Conservation (phyloP, 2,113 vertebrate species). For the Pitta sordida region DNA sequence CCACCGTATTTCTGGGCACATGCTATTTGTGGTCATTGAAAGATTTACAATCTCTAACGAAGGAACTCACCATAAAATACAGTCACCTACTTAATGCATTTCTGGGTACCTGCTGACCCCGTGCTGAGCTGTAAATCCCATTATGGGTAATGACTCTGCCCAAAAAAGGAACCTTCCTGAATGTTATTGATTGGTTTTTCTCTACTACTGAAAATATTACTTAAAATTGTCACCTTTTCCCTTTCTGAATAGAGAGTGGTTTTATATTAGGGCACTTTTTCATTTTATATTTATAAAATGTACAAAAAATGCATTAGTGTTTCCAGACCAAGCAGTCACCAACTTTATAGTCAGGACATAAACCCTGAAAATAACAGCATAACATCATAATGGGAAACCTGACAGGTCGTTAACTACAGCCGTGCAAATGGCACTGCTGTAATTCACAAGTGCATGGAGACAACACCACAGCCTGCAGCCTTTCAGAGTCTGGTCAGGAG, state of each 20-base stretch:
- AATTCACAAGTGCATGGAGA: neutral
- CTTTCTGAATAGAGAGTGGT: neutral
- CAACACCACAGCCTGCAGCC: neutral
- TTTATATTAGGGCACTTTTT: neutral
- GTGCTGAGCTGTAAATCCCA: neutral
- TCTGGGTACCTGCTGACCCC: neutral
- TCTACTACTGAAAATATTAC: neutral
- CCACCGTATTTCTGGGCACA: neutral
- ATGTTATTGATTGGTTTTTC: neutral
- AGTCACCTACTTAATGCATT: conserved; percentile 12
- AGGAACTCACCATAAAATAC: neutral
- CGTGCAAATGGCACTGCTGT: neutral
- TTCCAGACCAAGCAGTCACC: conserved; percentile 33
- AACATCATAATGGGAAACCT: conserved; percentile 48
- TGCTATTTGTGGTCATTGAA: neutral
- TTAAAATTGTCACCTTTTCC: conserved; percentile 7
- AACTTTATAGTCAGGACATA: conserved; percentile 38
- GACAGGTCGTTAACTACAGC: conserved; percentile 38
- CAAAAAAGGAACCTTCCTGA: neutral
- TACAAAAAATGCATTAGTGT: neutral
- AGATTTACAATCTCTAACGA: neutral
- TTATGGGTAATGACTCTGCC: neutral
- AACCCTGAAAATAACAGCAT: conserved; percentile 41
- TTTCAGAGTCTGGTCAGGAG: neutral
- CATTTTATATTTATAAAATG: conserved; percentile 7